Percentiles rank a stretch among this genome's conserved stretches.
Evolutionary conservation across 2,113 vertebrate species (phyloP).

Genomic region (Calcarius ornatus): DNA sequence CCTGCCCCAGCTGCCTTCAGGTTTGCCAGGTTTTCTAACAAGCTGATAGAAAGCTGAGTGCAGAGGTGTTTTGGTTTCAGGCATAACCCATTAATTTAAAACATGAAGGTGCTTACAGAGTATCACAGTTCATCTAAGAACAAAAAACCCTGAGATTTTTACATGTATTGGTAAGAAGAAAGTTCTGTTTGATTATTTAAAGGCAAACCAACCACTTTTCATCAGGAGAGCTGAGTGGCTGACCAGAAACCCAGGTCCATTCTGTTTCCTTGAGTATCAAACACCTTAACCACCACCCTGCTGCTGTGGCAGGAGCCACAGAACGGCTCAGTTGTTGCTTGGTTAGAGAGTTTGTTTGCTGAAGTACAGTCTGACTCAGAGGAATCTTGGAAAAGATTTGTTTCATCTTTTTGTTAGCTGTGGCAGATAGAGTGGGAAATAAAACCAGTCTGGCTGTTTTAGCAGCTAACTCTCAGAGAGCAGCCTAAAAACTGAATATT

Average conservation of each 20-base stretch:
- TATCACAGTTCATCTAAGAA: neutral
- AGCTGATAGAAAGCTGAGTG: neutral
- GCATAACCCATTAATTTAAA: neutral
- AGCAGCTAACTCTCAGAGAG: neutral
- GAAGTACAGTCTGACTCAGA: neutral
- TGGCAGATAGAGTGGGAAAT: neutral
- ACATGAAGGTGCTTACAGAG: neutral
- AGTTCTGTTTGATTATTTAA: neutral
- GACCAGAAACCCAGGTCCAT: neutral
- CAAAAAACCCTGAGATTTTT: neutral
- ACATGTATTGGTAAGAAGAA: neutral
- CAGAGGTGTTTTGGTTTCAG: neutral
- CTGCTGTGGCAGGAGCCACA: neutral
- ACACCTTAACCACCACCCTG: neutral
- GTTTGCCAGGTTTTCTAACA: neutral
- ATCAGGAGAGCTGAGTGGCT: neutral
- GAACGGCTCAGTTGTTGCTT: neutral
- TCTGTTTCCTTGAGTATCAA: neutral
- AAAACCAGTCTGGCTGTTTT: neutral
- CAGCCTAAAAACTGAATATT: neutral
- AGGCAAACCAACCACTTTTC: neutral
- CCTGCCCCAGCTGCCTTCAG: neutral
- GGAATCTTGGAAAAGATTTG: neutral
- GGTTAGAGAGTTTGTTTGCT: neutral
- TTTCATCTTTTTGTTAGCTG: neutral